Evolutionary conservation across 2,797 vertebrate species (phyloP).

Genomic region (Chrysocyon brachyurus): DNA sequence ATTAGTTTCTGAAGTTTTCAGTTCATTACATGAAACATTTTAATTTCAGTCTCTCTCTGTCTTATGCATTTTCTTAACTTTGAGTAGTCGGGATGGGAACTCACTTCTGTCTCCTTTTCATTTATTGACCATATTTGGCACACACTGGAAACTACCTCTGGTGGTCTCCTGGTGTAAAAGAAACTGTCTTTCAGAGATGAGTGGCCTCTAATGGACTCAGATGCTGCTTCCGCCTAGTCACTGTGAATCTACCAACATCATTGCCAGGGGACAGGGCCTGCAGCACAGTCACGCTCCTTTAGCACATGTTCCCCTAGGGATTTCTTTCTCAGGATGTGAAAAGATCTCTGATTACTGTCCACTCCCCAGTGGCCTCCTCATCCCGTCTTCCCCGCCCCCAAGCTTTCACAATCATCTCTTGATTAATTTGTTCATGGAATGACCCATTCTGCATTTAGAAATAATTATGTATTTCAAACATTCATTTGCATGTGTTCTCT

Average conservation of each 20-base stretch:
- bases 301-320: neutral
- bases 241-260: neutral
- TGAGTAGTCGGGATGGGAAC: neutral
- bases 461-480: neutral
- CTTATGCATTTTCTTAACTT: constrained; percentile 19
- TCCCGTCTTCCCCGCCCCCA: neutral
- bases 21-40: constrained; percentile 8
- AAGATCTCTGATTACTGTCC: neutral
- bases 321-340: neutral
- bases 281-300: neutral
- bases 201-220: neutral
- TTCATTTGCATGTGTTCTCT: neutral
- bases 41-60: constrained; percentile 40
- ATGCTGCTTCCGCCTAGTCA: neutral
- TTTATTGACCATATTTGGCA: neutral
- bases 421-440: constrained; percentile 24
- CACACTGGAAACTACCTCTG: neutral
- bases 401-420: neutral
- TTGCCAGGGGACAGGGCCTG: neutral
- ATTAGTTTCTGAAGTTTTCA: constrained; percentile 45
- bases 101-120: constrained; percentile 59
- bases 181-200: neutral
- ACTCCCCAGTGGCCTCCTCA: neutral
- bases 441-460: constrained; percentile 40
- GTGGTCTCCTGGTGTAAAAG: constrained; percentile 5